These are phyloP conservation scores for Engraulis encrasicolus DNA, from an alignment of 2,113 vertebrate species.

Conservation along the genomic window DNA sequence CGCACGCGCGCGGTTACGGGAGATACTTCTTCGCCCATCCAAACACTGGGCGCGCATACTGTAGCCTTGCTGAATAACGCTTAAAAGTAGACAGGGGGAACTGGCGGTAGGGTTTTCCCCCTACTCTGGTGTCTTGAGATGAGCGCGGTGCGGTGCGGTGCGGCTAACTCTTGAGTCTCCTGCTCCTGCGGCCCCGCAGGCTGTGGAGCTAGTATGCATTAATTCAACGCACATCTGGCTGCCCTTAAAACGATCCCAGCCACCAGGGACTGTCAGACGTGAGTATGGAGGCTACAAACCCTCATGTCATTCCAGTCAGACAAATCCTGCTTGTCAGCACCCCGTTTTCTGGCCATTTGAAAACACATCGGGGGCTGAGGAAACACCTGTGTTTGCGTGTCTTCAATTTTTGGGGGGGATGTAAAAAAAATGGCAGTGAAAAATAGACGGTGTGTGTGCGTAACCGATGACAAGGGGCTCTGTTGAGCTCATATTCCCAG, in stretches of 20 bases:
- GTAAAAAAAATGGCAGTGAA: neutral
- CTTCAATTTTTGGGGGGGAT: constrained; percentile 1
- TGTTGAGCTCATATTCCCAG: constrained; percentile 15
- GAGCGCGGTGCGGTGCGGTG: neutral
- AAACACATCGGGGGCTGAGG: constrained; percentile 53
- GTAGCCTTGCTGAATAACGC: neutral
- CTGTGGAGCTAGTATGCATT: neutral
- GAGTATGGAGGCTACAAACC: constrained; percentile 54
- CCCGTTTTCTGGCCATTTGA: constrained; percentile 50
- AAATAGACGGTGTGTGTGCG: neutral
- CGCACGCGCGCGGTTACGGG: constrained; percentile 23
- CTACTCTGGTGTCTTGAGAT: neutral
- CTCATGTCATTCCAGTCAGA: constrained; percentile 55
- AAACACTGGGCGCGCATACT: constrained; percentile 13
- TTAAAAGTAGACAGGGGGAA: neutral
- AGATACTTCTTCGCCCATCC: neutral
- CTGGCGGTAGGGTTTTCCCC: neutral
- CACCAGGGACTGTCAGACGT: constrained; percentile 35
- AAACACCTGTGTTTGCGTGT: constrained; percentile 63
- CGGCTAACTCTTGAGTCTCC: too few relatives aligned
- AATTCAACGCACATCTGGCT: neutral
- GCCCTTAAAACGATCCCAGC: neutral
- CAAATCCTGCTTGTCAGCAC: constrained; percentile 57
- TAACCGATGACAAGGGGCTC: constrained; percentile 8
- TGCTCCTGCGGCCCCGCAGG: neutral